A percentile compares a stretch with the other conserved stretches of the same genome.
Evolutionary conservation across 2,797 vertebrate species (phyloP).

Genomic region (Eupleurogrammus muticus): DNA sequence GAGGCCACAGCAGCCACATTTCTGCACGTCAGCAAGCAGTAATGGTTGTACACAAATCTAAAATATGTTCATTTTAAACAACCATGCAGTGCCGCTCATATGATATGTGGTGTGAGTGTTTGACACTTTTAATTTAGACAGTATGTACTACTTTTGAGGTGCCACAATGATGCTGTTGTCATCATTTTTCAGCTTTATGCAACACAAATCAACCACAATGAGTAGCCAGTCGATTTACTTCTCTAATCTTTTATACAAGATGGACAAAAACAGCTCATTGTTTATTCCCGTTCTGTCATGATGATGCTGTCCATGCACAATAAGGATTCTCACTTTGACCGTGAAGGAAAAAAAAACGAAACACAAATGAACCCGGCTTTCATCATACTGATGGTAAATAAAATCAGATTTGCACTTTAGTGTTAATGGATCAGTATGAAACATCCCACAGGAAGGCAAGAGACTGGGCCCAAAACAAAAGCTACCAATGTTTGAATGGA

Average conservation of each 20-base stretch:
- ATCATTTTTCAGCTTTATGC: conserved; percentile 50
- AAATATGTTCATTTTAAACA: conserved; percentile 29
- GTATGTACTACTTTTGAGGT: conserved; percentile 23
- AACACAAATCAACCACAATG: conserved; percentile 37
- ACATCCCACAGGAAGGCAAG: no score
- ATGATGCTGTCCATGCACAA: conserved; percentile 11
- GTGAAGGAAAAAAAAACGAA: no score
- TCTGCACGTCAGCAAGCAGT: conserved; percentile 21
- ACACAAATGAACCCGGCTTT: no score
- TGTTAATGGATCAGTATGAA: no score
- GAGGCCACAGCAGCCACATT: conserved; percentile 3
- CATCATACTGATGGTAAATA: neutral
- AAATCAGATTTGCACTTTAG: neutral
- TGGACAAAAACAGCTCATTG: conserved; percentile 7
- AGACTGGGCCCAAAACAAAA: conserved; percentile 6
- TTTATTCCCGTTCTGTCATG: conserved; percentile 7
- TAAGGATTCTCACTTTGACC: neutral
- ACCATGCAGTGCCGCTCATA: conserved; percentile 16
- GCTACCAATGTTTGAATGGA: neutral
- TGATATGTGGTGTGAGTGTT: conserved; percentile 18
- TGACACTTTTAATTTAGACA: conserved; percentile 47
- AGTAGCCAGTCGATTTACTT: conserved; percentile 35
- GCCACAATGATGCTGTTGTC: conserved; percentile 38
- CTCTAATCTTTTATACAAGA: conserved; percentile 26
- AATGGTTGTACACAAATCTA: conserved; percentile 1